phyloP scores from a whole-genome alignment of 2,113 vertebrate genomes.

The Columba janthina region DNA sequence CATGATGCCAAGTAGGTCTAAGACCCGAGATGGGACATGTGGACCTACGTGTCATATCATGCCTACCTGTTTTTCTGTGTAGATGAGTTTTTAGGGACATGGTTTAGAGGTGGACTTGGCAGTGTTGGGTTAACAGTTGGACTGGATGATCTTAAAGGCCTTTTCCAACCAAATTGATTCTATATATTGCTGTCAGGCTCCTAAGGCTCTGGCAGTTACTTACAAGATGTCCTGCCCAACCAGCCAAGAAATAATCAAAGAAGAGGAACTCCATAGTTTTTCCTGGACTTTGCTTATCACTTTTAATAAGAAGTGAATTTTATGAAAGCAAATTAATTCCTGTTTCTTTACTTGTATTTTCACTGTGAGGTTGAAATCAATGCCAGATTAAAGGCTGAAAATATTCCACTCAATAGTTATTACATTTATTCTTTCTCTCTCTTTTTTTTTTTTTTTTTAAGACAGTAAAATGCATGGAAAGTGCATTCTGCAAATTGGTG shows the following conservation, averaged over 20 bases:
- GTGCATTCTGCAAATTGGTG: neutral
- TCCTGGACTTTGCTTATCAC: neutral
- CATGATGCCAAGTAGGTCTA: neutral
- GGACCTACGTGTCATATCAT: neutral
- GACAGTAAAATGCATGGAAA: neutral
- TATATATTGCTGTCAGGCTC: neutral
- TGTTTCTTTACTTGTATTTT: slow-evolving; percentile 24
- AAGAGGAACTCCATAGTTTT: neutral
- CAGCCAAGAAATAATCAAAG: neutral
- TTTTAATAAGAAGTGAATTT: slow-evolving; percentile 14
- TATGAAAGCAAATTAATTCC: slow-evolving; percentile 33
- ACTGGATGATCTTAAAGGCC: too few species aligned
- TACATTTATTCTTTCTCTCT: neutral
- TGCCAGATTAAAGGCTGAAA: slow-evolving; percentile 40
- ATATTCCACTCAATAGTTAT: slow-evolving; percentile 41
- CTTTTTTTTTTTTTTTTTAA: neutral
- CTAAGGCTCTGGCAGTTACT: neutral
- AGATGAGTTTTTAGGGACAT: too few species aligned
- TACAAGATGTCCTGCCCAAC: neutral
- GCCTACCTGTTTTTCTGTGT: neutral
- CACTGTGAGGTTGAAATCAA: slow-evolving; percentile 48
- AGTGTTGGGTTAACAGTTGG: too few species aligned
- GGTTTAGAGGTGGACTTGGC: too few species aligned
- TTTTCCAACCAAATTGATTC: too few species aligned
- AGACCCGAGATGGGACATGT: neutral